phyloP scores from a whole-genome alignment of 2,888 invertebrate genomes.

The Drosophila ezoana region DNA sequence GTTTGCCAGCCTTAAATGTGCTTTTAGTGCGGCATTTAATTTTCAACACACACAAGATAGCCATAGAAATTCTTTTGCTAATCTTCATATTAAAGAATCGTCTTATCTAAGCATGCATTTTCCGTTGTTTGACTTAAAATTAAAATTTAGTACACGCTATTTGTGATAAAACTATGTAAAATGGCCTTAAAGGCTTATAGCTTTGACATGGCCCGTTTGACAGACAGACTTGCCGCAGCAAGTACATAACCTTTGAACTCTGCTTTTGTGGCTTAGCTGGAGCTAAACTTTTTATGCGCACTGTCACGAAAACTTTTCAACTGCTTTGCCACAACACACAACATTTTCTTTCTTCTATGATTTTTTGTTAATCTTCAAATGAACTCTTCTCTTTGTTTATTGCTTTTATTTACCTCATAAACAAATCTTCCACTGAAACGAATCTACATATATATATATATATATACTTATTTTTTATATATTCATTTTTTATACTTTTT shows the following conservation, averaged over 20 bases:
- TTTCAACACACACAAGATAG: neutral
- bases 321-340: neutral
- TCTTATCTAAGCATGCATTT: slow-evolving; percentile 31
- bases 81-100: slow-evolving; percentile 20
- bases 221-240: neutral
- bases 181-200: slow-evolving; percentile 26
- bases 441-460: neutral
- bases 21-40: neutral
- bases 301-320: neutral
- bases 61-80: slow-evolving; percentile 17
- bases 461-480: too few species aligned
- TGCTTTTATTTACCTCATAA: neutral
- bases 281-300: slow-evolving; percentile 2
- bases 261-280: neutral
- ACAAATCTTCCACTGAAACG: too few species aligned
- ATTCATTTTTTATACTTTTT: neutral
- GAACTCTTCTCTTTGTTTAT: neutral
- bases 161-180: slow-evolving; percentile 27
- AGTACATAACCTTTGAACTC: slow-evolving; percentile 14
- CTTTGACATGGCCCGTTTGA: slow-evolving; percentile 15
- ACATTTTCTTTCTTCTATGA: neutral
- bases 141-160: slow-evolving; percentile 7
- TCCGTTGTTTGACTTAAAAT: slow-evolving; percentile 10
- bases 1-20: too few species aligned
- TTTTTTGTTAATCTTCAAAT: neutral